phyloP scores from a whole-genome alignment of 1,140 invertebrate species.

The Trichonephila inaurata region DNA sequence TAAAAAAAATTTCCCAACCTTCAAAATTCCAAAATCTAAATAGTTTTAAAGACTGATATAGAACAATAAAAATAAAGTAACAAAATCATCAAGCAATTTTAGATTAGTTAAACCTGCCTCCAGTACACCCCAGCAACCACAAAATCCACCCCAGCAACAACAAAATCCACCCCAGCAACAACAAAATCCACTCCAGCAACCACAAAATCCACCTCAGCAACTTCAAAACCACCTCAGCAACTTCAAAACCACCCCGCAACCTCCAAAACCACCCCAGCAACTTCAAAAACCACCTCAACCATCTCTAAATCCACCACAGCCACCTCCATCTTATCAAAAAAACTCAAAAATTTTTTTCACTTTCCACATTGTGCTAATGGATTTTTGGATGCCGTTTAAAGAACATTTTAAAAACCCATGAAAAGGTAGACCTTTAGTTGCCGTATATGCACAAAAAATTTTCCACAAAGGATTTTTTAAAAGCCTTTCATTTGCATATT shows the following conservation, averaged over 20 bases:
- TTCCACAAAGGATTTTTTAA: slow-evolving; percentile 54
- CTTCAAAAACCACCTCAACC: too few species aligned
- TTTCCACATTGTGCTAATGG: background rate
- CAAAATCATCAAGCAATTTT: background rate
- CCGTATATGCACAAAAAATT: slow-evolving; percentile 64
- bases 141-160: background rate
- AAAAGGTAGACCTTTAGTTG: slow-evolving; percentile 55
- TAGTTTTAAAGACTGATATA: too few species aligned
- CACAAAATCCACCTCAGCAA: background rate
- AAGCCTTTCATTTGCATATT: slow-evolving; percentile 60
- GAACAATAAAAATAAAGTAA: background rate
- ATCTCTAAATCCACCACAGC: background rate
- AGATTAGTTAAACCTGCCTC: background rate
- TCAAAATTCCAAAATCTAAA: slow-evolving; percentile 43
- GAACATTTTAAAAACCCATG: slow-evolving; percentile 62
- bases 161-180: background rate
- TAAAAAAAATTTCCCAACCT: slow-evolving; percentile 24
- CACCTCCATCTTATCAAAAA: background rate
- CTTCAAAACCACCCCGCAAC: background rate
- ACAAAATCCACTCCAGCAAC: background rate
- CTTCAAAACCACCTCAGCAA: too few species aligned
- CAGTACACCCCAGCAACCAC: background rate
- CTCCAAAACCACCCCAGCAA: too few species aligned
- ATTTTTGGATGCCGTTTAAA: slow-evolving; percentile 31
- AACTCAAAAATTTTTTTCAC: background rate